Conservation (phyloP, 2,888 invertebrate species). For the Campoplex capitator region DNA sequence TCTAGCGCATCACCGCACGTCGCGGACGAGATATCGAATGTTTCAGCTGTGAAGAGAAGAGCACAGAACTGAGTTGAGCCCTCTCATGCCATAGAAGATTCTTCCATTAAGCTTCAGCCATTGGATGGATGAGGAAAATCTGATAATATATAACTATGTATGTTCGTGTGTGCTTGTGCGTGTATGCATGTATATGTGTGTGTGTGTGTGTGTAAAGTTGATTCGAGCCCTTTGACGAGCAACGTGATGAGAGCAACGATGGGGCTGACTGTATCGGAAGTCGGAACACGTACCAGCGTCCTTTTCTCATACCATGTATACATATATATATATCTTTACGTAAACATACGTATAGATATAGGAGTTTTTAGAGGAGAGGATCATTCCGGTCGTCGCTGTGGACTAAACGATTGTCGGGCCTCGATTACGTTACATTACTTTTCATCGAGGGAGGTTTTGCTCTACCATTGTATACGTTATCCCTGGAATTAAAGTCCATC, state of each 20-base stretch:
- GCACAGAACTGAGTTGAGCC: constrained; percentile 26
- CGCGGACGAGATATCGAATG: constrained; percentile 38
- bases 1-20: constrained; percentile 21
- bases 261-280: constrained; percentile 42
- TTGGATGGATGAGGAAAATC: constrained; percentile 33
- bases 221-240: constrained; percentile 49
- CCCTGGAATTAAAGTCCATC: constrained; percentile 18
- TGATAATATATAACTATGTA: constrained; percentile 25
- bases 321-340: background rate
- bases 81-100: constrained; percentile 18
- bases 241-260: constrained; percentile 35
- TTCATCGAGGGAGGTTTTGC: constrained; percentile 53
- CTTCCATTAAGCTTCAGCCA: constrained; percentile 39
- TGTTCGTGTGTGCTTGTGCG: background rate
- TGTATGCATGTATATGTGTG: background rate
- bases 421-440: constrained; percentile 67
- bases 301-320: constrained; percentile 36
- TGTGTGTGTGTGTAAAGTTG: background rate
- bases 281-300: constrained; percentile 57
- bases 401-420: constrained; percentile 58
- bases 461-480: background rate
- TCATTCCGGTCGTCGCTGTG: constrained; percentile 37
- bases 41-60: constrained; percentile 21
- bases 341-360: constrained; percentile 3
- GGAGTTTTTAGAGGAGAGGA: constrained; percentile 29